Evolutionary conservation across 2,888 invertebrate genomes (phyloP), one percentile per base, ranked within the genome.

Genomic region (Salticus scenicus): DNA sequence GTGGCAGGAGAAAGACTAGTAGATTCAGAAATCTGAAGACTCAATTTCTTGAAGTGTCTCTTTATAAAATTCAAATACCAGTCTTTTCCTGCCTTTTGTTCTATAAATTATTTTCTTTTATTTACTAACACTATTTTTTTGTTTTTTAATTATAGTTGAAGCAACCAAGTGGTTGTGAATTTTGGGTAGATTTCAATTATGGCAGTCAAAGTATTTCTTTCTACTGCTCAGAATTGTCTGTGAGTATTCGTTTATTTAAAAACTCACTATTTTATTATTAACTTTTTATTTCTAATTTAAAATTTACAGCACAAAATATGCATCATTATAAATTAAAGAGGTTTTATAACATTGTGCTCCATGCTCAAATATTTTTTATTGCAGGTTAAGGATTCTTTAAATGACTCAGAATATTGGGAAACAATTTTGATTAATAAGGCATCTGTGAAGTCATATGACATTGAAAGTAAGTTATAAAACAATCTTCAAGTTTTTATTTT

Each of bases 161-260:
- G 17, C 70, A 75, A 30, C 77, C 75, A 20, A 30, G 7, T 42
- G 71, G 75, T 4, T 63, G 17, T 51, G 79, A 80, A 2, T 71
- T 84, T 57, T 84, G 84, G 84, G 69, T 84, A 24, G 84, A 84
- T 73, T 78, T 84, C 27, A 84, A 84, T 69, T 63, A 70, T 70
- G 84, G 77, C n/a, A 63, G 71, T 63, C 17, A 78, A 33, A 73
- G 78, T 63, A 70, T 84, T 41, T 73, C 78, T 20, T 84, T 84
- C 28, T 84, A 30, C 47, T 72, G 66, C 37, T 33, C 63, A 1
- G 57, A 57, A 57, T 5, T 57, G 1, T 5, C 2, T 24, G 84
- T 77, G 27, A 79, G 72, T 72, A 72, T n/a, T 17, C 24, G 17
- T 47, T 12, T 47, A 17, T 7, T 12, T 47, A 10, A 47, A 17